Evolutionary conservation across 2,797 vertebrate genomes (phyloP).

Genomic region (Eremophila alpestris): DNA sequence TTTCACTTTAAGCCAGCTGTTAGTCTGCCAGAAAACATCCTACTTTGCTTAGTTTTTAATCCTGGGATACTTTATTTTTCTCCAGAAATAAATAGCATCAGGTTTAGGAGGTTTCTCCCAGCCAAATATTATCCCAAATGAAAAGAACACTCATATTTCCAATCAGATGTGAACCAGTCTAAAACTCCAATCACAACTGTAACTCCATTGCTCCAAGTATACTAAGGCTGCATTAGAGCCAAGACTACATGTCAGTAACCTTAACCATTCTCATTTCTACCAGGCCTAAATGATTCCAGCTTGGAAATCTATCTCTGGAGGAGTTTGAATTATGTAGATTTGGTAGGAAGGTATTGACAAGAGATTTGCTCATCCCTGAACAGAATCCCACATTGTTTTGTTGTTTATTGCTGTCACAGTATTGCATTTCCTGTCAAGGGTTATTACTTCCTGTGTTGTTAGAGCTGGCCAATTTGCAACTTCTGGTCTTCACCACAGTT

Average conservation of each 20-base stretch:
- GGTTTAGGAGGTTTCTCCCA: conserved; percentile 16
- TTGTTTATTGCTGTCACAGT: background rate
- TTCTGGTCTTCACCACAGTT: background rate
- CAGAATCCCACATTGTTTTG: background rate
- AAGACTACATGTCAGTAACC: background rate
- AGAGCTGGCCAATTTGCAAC: background rate
- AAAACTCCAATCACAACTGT: conserved; percentile 9
- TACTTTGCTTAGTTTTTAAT: conserved; percentile 42
- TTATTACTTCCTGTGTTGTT: background rate
- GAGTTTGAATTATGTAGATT: background rate
- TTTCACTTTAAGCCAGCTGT: conserved; percentile 49
- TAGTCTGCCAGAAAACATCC: conserved; percentile 48
- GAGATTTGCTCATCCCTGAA: background rate
- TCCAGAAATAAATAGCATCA: conserved; percentile 47
- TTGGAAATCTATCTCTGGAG: background rate
- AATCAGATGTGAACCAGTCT: conserved; percentile 18
- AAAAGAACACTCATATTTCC: conserved; percentile 34
- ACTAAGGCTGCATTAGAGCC: background rate
- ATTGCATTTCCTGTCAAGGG: background rate
- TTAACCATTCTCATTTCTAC: background rate
- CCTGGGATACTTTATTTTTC: conserved; percentile 45
- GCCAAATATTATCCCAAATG: conserved; percentile 40
- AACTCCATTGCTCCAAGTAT: conserved; percentile 18
- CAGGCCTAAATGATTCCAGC: background rate
- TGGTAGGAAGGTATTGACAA: background rate